Conservation (phyloP, 2,113 vertebrate species). For the Mormyrus lacerda region DNA sequence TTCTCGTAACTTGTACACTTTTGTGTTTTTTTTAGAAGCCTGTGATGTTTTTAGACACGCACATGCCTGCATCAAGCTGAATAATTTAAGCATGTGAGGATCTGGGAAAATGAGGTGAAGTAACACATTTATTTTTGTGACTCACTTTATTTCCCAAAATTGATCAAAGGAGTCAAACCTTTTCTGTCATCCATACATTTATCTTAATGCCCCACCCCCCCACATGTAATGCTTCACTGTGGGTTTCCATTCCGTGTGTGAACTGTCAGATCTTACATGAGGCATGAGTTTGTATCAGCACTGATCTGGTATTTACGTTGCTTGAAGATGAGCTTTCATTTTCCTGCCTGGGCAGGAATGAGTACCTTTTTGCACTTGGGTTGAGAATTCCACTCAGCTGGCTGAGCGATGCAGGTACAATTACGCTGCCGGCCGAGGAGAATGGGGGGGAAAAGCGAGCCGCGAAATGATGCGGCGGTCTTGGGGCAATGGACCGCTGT, state of each 20-base stretch:
- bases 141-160: slow-evolving; percentile 7
- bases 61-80: slow-evolving; percentile 44
- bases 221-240: neutral
- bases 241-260: neutral
- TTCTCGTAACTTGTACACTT: slow-evolving; percentile 48
- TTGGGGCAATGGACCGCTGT: neutral
- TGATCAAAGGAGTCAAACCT: neutral
- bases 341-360: neutral
- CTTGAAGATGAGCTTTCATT: neutral
- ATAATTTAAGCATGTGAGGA: slow-evolving; percentile 40
- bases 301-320: neutral
- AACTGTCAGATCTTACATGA: neutral
- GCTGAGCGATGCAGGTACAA: neutral
- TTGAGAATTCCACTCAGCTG: neutral
- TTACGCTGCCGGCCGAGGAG: neutral
- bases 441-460: neutral
- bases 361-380: neutral
- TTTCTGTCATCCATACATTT: neutral
- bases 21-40: slow-evolving; percentile 49
- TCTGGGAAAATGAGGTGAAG: slow-evolving; percentile 32
- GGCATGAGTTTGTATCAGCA: neutral
- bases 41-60: slow-evolving; percentile 47
- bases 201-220: neutral
- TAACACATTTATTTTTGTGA: slow-evolving; percentile 18
- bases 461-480: neutral